A percentile compares a stretch with the other conserved stretches of the same genome.
These are phyloP conservation scores for Xenopus petersii DNA, from an alignment of 2,797 vertebrate species.

Conservation along the genomic window DNA sequence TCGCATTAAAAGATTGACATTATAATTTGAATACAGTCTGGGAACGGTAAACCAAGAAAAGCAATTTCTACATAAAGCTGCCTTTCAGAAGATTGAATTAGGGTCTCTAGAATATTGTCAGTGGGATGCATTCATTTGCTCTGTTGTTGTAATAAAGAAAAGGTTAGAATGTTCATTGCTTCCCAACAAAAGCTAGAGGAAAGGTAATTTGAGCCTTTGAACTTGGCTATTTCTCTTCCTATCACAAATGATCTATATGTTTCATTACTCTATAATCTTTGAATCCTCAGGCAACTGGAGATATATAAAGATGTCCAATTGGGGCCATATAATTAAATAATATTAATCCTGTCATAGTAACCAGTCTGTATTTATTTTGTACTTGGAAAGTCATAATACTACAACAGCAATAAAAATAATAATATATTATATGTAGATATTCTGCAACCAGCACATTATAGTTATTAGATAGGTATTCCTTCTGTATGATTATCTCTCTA, in stretches of 20 bases:
- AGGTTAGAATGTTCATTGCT: constrained; percentile 52
- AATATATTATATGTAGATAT: too few relatives aligned
- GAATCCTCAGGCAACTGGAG: constrained; percentile 63
- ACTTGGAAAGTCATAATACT: too few relatives aligned
- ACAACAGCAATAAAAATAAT: too few relatives aligned
- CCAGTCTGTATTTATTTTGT: background rate
- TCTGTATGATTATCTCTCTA: too few relatives aligned
- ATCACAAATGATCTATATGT: constrained; percentile 71
- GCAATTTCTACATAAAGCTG: constrained; percentile 14
- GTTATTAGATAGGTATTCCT: too few relatives aligned
- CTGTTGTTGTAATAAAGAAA: constrained; percentile 58
- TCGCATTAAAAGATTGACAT: too few relatives aligned
- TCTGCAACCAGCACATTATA: too few relatives aligned
- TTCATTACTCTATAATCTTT: constrained; percentile 70
- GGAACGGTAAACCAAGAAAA: background rate
- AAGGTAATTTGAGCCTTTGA: constrained; percentile 58
- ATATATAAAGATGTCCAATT: constrained; percentile 36
- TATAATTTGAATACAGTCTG: too few relatives aligned
- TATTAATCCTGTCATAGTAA: constrained; percentile 10
- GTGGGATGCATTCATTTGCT: constrained; percentile 56
- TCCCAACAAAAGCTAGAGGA: constrained; percentile 51
- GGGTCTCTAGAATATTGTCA: constrained; percentile 51
- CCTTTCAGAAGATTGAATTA: constrained; percentile 48
- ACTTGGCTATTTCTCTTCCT: constrained; percentile 66
- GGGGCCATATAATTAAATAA: background rate